These are phyloP conservation scores for Siniperca obscura DNA, from an alignment of 2,797 vertebrate genomes.

Conservation along the genomic window DNA sequence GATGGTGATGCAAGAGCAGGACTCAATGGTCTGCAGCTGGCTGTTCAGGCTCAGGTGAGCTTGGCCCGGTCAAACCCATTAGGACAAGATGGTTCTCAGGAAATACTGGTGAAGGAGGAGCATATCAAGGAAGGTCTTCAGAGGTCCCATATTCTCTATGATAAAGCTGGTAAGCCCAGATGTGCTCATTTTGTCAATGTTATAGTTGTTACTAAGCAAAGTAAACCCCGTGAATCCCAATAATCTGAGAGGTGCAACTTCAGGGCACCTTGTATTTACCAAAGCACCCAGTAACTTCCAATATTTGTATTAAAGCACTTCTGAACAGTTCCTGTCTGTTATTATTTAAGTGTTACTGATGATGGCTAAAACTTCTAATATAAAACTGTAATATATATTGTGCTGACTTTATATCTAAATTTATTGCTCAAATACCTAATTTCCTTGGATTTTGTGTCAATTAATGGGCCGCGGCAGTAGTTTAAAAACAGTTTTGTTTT, in stretches of 20 bases:
- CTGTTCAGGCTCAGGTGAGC: slow-evolving; percentile 90
- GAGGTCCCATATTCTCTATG: slow-evolving; percentile 96
- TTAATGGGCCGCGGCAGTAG: neutral
- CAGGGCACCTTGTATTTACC: neutral
- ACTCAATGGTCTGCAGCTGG: slow-evolving; percentile 95
- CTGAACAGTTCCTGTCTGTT: neutral
- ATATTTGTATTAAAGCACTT: neutral
- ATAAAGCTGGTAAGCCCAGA: slow-evolving; percentile 91
- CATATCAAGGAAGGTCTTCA: slow-evolving; percentile 96
- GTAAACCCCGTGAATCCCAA: neutral
- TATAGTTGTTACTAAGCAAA: neutral
- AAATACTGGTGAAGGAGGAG: slow-evolving; percentile 89
- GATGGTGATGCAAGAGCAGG: slow-evolving; percentile 94
- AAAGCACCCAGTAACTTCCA: neutral
- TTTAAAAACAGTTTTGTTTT: neutral
- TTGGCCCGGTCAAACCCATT: slow-evolving; percentile 23
- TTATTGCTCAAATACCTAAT: neutral
- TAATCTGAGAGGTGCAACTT: neutral
- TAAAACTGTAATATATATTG: neutral
- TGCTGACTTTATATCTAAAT: neutral
- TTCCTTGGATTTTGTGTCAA: fast-evolving
- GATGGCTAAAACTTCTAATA: neutral
- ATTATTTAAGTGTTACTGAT: neutral
- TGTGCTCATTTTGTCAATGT: too few relatives aligned
- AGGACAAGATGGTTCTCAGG: slow-evolving; percentile 45